Evolutionary conservation across 2,888 invertebrate genomes (phyloP).

Genomic region (Belgica antarctica): DNA sequence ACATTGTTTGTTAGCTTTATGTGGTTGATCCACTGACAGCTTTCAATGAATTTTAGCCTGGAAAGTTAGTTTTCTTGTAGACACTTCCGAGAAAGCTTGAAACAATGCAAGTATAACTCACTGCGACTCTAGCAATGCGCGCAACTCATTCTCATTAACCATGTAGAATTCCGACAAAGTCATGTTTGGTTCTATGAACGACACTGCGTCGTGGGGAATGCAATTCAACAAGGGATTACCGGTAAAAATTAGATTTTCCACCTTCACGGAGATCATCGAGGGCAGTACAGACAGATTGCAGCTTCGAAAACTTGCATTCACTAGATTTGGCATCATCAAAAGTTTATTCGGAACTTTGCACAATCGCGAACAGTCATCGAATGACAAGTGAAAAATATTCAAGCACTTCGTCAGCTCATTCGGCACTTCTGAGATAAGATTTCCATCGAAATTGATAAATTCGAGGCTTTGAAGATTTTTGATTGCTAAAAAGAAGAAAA

Average conservation of each 20-base stretch:
- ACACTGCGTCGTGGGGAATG: slow-evolving; percentile 3
- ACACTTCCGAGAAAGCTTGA: neutral
- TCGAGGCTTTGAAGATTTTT: slow-evolving; percentile 24
- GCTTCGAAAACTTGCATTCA: neutral
- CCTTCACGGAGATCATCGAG: slow-evolving; percentile 1
- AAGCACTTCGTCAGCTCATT: slow-evolving; percentile 12
- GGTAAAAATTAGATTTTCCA: neutral
- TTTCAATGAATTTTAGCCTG: slow-evolving; percentile 21
- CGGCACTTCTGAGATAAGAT: slow-evolving; percentile 25
- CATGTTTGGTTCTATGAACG: neutral
- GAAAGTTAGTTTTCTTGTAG: neutral
- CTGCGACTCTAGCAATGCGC: neutral
- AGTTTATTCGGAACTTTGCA: slow-evolving; percentile 24
- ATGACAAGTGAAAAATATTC: slow-evolving; percentile 32
- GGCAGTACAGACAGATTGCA: slow-evolving; percentile 13
- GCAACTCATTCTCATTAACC: neutral
- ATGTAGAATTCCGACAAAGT: slow-evolving; percentile 21
- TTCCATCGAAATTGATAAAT: slow-evolving; percentile 29
- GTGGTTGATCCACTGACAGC: slow-evolving; percentile 21
- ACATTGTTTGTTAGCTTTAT: neutral
- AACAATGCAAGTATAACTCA: too few relatives aligned
- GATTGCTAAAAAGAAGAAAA: slow-evolving; percentile 28
- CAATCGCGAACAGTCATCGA: slow-evolving; percentile 28
- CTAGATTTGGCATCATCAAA: slow-evolving; percentile 17
- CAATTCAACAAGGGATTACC: slow-evolving; percentile 27